Base-by-base conservation (phyloP, 2,113 vertebrate genomes). In the Laticauda colubrina region DNA sequence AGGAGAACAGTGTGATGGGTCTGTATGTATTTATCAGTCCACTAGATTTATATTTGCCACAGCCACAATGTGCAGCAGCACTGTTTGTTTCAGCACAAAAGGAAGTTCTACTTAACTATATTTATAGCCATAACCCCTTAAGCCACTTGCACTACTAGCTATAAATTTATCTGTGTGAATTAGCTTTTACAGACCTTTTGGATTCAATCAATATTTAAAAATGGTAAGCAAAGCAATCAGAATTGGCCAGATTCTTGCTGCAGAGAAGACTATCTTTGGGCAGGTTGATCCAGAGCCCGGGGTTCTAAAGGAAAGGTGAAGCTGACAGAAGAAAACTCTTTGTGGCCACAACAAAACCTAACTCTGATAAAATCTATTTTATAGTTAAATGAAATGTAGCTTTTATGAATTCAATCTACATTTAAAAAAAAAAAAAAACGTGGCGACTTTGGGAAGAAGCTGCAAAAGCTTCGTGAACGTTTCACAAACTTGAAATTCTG, bases 11-110 rank as follows among this genome's bases (percentile, higher is more conserved):
- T 21, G 18, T 81, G 34, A 39, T 81, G 69, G 15, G 18, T 81
- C 9, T 69, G 64, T 69, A 81, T 43, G 6, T 39, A 81, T 81
- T 39, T 81, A 43, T 21, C 75, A 21, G 34, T 81, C 34, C 75
- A 21, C 34, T 43, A 43, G 75, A 81, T 81, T 81, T 81, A 57
- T 89, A 91, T 45, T 90, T 93, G 3, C 89, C 18, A 56, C 89
- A 59, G 34, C 0, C 88, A 94, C 93, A 89, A 96, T 53, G 45
- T 91, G 69, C 43, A 45, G 5, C 5, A 15, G 87, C 55, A 91
- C 64, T 57, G 5, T 61, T 94, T 93, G n/a, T 95, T 96, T 94
- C 94, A 91, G 90, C 7, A 75, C 45, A 90, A 95, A 85, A 91
- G 56, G 43, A 87, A 81, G 34, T 95, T 69, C 88, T 89, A 88